phyloP scores from a whole-genome alignment of 2,797 vertebrate genomes.

The Xiphorhynchus erythropygius region DNA sequence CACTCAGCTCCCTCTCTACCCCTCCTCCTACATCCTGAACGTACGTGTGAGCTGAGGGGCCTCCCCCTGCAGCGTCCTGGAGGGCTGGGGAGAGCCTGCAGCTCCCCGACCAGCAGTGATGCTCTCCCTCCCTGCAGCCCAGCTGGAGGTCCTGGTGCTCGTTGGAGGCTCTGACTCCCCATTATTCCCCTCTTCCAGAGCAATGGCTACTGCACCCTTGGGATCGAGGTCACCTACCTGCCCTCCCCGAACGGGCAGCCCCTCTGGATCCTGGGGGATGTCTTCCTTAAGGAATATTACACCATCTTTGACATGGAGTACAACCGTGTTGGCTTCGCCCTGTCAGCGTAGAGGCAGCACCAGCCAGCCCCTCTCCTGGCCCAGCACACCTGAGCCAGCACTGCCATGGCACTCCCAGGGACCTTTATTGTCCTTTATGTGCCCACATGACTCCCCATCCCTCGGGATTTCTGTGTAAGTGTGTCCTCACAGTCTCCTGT shows the following conservation, averaged over 20 bases:
- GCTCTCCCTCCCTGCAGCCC: not conserved
- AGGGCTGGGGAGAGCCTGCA: not conserved
- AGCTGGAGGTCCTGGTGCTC: not conserved
- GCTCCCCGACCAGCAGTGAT: not conserved
- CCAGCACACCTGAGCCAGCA: not conserved
- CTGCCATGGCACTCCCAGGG: rapidly evolving
- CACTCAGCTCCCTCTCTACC: constrained; percentile 63
- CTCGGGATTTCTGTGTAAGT: not conserved
- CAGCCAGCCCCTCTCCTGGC: not conserved
- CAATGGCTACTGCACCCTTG: constrained; percentile 66
- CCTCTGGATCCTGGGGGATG: constrained; percentile 81
- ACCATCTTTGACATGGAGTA: constrained; percentile 75
- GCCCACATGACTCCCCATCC: not conserved
- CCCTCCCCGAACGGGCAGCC: constrained; percentile 70
- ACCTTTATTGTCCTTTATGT: rapidly evolving
- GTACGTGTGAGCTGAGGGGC: not conserved
- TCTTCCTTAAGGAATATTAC: constrained; percentile 85
- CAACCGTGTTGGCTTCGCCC: constrained; percentile 79
- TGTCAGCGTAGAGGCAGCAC: constrained; percentile 43
- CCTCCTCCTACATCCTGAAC: constrained; percentile 73
- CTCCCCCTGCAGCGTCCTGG: not conserved
- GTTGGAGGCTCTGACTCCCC: not conserved
- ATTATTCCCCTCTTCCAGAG: not conserved
- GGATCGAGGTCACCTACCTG: constrained; percentile 76
- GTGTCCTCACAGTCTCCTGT: not conserved